Conservation (phyloP, 2,113 vertebrate species). For the Melospiza melodia region DNA sequence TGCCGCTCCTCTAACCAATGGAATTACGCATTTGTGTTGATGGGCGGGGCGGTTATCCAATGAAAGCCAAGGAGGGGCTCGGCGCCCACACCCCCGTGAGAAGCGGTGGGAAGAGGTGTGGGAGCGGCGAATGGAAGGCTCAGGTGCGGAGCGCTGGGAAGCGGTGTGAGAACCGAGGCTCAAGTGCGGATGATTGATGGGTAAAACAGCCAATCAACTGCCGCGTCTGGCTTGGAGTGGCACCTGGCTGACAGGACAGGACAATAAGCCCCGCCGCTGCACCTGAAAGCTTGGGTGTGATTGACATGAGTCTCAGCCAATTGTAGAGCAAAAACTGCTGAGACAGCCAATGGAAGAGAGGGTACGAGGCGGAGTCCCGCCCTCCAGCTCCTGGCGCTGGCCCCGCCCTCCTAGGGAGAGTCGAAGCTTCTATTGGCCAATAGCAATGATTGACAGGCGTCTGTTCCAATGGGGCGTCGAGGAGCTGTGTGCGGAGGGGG, state of each 20-base stretch:
- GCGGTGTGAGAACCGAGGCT: neutral
- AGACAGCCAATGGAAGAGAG: neutral
- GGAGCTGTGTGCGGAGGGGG: neutral
- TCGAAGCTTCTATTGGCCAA: neutral
- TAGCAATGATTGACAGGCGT: fast-evolving
- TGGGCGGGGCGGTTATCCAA: fast-evolving
- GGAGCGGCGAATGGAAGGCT: neutral
- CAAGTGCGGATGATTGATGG: neutral
- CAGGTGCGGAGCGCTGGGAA: neutral
- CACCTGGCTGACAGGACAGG: neutral
- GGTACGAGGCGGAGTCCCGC: fast-evolving
- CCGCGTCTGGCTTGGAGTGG: fast-evolving
- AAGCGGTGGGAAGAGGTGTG: neutral
- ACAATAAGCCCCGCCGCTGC: neutral
- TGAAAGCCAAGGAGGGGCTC: neutral
- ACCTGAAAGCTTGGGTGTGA: fast-evolving
- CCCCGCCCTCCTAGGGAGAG: fast-evolving
- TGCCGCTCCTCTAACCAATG: fast-evolving
- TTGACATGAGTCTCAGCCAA: fast-evolving
- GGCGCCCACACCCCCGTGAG: fast-evolving
- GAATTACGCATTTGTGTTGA: fast-evolving
- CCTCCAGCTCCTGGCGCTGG: fast-evolving
- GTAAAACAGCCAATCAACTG: fast-evolving
- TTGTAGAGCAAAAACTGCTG: fast-evolving
- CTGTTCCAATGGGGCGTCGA: neutral